phyloP scores from a whole-genome alignment of 2,797 vertebrate genomes.

The Dipus sagitta region DNA sequence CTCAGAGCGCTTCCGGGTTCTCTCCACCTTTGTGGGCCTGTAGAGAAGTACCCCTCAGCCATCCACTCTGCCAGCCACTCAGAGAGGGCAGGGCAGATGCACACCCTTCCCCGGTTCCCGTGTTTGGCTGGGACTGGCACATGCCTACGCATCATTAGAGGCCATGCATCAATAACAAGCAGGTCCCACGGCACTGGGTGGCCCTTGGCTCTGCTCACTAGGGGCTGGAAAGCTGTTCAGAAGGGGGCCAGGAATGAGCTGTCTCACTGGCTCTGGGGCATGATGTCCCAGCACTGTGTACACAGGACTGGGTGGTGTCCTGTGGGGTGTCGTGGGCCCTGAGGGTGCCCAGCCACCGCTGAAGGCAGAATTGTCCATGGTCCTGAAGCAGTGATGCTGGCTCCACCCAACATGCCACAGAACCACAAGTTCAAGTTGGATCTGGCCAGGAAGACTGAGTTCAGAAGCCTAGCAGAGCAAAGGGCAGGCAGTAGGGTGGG shows the following conservation, averaged over 20 bases:
- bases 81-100: background rate
- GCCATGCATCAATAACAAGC: too few relatives aligned
- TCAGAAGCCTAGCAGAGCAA: fast-evolving
- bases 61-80: background rate
- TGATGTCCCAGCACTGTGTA: background rate
- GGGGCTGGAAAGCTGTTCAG: background rate
- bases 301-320: fast-evolving
- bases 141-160: background rate
- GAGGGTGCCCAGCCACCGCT: background rate
- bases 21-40: conserved; percentile 93
- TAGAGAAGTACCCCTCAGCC: background rate
- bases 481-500: fast-evolving
- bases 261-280: background rate
- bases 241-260: background rate
- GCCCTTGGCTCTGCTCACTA: background rate
- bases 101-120: too few relatives aligned
- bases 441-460: fast-evolving
- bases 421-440: background rate
- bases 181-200: background rate
- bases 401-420: background rate
- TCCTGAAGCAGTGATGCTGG: background rate
- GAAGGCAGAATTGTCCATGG: too few relatives aligned
- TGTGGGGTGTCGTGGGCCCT: too few relatives aligned
- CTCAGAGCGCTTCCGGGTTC: conserved; percentile 92
- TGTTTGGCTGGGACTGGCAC: background rate